phyloP scores from a whole-genome alignment of 1,140 invertebrate genomes.

The Lutraria rhynchaena region DNA sequence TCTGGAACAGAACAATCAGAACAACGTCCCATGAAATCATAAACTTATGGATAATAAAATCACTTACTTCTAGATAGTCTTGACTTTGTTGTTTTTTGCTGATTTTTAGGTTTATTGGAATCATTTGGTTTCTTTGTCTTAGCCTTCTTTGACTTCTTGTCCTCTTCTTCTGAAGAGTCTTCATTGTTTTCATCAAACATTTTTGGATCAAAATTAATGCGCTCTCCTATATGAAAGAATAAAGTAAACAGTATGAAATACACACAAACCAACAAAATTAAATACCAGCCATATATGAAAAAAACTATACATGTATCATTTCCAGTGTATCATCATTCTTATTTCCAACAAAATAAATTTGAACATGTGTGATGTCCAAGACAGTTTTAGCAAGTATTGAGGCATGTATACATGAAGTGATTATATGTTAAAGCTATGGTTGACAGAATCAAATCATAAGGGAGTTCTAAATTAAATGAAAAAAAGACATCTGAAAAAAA shows the following conservation, averaged over 20 bases:
- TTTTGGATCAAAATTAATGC: conserved; percentile 25
- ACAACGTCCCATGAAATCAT: neutral
- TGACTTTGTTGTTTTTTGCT: neutral
- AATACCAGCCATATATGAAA: too few species aligned
- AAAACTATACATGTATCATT: too few species aligned
- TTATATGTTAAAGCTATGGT: too few species aligned
- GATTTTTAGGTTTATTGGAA: neutral
- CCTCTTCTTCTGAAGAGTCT: conserved; percentile 17
- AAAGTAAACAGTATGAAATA: neutral
- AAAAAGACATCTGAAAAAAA: too few species aligned
- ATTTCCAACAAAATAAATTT: too few species aligned
- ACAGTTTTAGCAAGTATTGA: too few species aligned
- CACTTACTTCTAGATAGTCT: conserved; percentile 8
- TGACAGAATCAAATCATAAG: too few species aligned
- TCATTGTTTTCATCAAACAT: conserved; percentile 15
- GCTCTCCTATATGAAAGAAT: conserved; percentile 18
- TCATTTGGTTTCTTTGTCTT: conserved; percentile 31
- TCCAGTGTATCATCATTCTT: too few species aligned
- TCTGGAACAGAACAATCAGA: neutral
- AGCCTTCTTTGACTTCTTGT: conserved; percentile 25
- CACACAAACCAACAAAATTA: neutral
- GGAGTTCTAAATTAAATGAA: too few species aligned
- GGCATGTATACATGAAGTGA: too few species aligned
- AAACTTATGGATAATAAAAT: neutral
- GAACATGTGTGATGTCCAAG: too few species aligned